Evolutionary conservation across 2,113 vertebrate species (phyloP).

Genomic region (Hydrochoerus hydrochaeris): DNA sequence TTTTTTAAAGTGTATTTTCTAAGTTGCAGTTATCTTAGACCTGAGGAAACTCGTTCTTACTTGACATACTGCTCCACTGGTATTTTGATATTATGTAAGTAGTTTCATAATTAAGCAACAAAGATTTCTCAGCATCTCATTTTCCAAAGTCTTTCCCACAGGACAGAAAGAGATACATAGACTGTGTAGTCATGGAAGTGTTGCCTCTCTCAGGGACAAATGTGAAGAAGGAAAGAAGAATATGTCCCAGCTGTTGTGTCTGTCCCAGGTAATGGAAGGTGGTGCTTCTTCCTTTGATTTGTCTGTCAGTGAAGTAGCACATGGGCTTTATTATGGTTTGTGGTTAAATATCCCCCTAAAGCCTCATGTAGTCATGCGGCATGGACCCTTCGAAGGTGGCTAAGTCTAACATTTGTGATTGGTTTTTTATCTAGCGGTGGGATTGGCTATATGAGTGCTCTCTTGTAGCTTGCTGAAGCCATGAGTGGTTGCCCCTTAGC

Average conservation of each 20-base stretch:
- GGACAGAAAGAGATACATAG: neutral
- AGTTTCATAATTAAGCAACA: conserved; percentile 30
- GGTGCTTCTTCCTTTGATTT: neutral
- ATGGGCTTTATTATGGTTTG: neutral
- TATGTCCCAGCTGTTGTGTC: neutral
- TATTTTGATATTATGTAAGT: neutral
- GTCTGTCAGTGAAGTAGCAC: neutral
- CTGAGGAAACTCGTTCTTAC: neutral
- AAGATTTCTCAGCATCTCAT: neutral
- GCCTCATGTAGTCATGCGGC: too few relatives aligned
- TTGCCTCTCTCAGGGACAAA: neutral
- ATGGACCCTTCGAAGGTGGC: too few relatives aligned
- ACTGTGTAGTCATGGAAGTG: neutral
- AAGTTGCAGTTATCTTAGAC: neutral
- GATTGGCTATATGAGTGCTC: too few relatives aligned
- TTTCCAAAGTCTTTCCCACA: neutral
- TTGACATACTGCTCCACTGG: neutral
- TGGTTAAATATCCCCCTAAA: too few relatives aligned
- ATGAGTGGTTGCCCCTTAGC: too few relatives aligned
- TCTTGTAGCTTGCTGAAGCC: too few relatives aligned
- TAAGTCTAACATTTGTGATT: too few relatives aligned
- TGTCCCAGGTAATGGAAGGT: neutral
- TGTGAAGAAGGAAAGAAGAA: neutral
- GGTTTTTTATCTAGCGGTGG: too few relatives aligned
- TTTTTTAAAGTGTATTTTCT: neutral